Percentiles rank a stretch among this genome's conserved stretches.
Evolutionary conservation across 2,888 invertebrate genomes (phyloP).

Genomic region (Coleophora flavipennella): DNA sequence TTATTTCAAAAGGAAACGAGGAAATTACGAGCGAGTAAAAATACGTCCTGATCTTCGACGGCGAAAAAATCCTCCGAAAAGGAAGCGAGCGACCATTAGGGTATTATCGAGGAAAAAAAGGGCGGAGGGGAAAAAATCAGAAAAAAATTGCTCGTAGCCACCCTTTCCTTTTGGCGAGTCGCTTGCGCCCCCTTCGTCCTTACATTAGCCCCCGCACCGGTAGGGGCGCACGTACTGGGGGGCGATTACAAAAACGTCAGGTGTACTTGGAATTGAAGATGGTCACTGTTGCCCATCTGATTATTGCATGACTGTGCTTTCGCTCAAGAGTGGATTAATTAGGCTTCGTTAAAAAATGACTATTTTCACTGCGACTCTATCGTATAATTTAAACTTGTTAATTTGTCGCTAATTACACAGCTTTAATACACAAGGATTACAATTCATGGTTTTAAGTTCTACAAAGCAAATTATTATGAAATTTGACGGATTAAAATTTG

Average conservation of each 20-base stretch:
- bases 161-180: conserved; percentile 69
- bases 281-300: conserved; percentile 4
- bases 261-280: conserved; percentile 70
- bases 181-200: conserved; percentile 47
- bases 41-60: conserved; percentile 63
- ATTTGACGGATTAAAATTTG: too few species aligned
- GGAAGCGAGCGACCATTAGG: conserved; percentile 71
- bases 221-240: conserved; percentile 47
- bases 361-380: too few species aligned
- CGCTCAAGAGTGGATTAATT: too few species aligned
- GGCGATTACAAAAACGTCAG: conserved; percentile 64
- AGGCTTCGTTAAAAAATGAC: too few species aligned
- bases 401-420: too few species aligned
- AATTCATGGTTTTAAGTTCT: too few species aligned
- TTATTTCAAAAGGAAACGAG: conserved; percentile 57
- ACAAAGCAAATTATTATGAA: too few species aligned
- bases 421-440: too few species aligned
- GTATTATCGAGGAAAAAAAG: conserved; percentile 67
- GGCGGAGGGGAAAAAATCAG: conserved; percentile 59
- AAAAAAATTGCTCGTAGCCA: conserved; percentile 67
- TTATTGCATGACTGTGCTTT: background rate
- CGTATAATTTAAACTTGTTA: too few species aligned
- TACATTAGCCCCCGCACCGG: conserved; percentile 50
- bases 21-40: conserved; percentile 63
- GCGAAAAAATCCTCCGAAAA: conserved; percentile 59